phyloP scores from a whole-genome alignment of 2,888 invertebrate species.

The Morinoia aosen region DNA sequence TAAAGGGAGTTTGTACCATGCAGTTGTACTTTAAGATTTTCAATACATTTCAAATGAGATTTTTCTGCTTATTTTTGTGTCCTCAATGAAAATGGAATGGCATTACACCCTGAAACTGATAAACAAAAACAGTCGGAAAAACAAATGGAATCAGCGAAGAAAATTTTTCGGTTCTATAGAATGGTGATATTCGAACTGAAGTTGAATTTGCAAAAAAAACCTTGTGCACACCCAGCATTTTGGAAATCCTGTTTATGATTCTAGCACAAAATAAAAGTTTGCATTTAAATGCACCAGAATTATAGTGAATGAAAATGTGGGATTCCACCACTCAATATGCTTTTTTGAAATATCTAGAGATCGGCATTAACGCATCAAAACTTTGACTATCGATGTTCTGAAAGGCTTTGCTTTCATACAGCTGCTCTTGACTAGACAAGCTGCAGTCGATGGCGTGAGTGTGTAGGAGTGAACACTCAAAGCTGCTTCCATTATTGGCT shows the following conservation, averaged over 20 bases:
- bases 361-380: background rate
- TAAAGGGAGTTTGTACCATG: background rate
- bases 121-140: background rate
- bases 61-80: background rate
- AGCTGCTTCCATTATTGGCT: background rate
- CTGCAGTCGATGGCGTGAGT: no score
- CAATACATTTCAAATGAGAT: slow-evolving; percentile 29
- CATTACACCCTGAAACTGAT: background rate
- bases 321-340: background rate
- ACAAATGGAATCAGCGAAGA: background rate
- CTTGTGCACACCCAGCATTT: no score
- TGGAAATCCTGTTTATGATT: no score
- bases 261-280: background rate
- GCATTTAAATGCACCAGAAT: background rate
- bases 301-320: background rate
- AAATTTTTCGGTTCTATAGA: no score
- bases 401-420: background rate
- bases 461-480: background rate
- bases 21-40: slow-evolving; percentile 9
- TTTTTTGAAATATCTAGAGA: background rate
- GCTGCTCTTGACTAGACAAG: no score
- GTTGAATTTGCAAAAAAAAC: no score
- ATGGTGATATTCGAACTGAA: no score
- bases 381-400: background rate
- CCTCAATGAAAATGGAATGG: background rate